These are phyloP conservation scores for Ophion ventricosus DNA, from an alignment of 2,888 invertebrate genomes.

Conservation along the genomic window DNA sequence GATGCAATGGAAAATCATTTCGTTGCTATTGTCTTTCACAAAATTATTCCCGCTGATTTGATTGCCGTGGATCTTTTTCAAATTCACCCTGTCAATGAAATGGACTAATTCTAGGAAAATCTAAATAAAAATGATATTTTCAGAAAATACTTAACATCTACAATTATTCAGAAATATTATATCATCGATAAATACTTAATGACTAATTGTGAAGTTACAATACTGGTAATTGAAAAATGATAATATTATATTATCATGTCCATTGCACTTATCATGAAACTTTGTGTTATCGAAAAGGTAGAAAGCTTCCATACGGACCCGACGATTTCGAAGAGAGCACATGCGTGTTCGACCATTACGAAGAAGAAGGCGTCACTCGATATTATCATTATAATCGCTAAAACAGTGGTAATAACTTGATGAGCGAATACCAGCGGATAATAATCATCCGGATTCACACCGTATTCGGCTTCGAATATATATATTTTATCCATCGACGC, in stretches of 20 bases:
- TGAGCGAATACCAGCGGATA: constrained; percentile 59
- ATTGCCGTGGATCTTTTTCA: constrained; percentile 3
- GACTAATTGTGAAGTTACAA: not conserved
- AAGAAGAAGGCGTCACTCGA: constrained; percentile 57
- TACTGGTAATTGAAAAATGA: not conserved
- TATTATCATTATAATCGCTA: constrained; percentile 53
- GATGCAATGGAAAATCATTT: constrained; percentile 40
- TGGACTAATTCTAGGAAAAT: not conserved
- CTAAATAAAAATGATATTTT: not conserved
- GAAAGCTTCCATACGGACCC: constrained; percentile 42
- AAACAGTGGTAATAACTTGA: constrained; percentile 43
- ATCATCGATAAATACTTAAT: too few relatives aligned
- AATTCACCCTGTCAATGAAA: constrained; percentile 34
- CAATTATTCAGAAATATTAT: not conserved
- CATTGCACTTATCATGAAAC: too few relatives aligned
- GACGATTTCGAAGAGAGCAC: constrained; percentile 63
- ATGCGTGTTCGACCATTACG: constrained; percentile 63
- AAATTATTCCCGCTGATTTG: not conserved
- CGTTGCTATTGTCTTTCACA: not conserved
- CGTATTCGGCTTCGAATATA: constrained; percentile 64
- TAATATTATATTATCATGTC: too few relatives aligned
- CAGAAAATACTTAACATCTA: not conserved
- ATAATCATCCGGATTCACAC: constrained; percentile 67
- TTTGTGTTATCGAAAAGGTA: not conserved
- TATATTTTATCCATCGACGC: constrained; percentile 59